Evolutionary conservation across 2,797 vertebrate species (phyloP).

Genomic region (Smutsia gigantea): DNA sequence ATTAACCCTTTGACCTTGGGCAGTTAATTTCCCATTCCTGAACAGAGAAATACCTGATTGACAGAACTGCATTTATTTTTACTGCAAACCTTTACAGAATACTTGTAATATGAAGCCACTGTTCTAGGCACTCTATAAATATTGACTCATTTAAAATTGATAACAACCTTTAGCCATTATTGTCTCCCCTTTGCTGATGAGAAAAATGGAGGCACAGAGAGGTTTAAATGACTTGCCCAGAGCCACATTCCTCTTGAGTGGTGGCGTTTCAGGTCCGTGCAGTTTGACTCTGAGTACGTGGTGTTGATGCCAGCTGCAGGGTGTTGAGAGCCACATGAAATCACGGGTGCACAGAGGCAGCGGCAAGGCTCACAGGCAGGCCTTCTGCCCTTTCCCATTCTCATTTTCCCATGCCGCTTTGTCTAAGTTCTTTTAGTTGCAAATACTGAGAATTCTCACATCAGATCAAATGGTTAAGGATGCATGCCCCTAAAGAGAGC

Average conservation of each 20-base stretch:
- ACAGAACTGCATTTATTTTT: background rate
- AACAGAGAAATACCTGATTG: background rate
- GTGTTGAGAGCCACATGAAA: rapidly evolving
- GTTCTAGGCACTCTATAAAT: background rate
- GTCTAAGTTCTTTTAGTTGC: background rate
- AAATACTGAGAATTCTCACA: background rate
- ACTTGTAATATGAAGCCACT: background rate
- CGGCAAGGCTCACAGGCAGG: rapidly evolving
- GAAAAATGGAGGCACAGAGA: background rate
- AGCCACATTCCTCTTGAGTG: background rate
- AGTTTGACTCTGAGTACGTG: background rate
- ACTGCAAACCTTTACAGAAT: background rate
- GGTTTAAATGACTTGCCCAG: background rate
- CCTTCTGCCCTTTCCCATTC: background rate
- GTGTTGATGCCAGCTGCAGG: rapidly evolving
- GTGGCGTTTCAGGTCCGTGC: background rate
- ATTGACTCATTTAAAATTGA: background rate
- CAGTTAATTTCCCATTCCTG: conserved; percentile 14
- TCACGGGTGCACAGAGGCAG: rapidly evolving
- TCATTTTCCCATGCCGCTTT: background rate
- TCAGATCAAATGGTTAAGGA: background rate
- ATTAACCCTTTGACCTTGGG: conserved; percentile 52
- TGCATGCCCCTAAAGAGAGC: background rate
- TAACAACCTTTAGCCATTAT: background rate
- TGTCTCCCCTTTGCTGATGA: background rate